phyloP scores from a whole-genome alignment of 2,113 vertebrate genomes.

The Hemiscyllium ocellatum region DNA sequence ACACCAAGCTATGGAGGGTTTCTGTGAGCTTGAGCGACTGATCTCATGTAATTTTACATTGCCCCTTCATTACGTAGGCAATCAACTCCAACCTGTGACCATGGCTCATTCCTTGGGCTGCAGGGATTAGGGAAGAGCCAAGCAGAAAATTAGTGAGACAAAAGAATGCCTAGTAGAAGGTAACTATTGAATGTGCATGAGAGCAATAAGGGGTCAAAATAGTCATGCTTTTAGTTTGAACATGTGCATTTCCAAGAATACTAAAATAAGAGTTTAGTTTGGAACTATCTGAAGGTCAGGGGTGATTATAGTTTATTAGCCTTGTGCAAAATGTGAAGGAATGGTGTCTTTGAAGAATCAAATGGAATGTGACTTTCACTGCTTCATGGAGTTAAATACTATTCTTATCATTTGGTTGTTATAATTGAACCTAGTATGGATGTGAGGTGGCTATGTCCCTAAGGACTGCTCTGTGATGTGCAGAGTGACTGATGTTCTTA shows the following conservation, averaged over 20 bases:
- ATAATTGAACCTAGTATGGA: conserved; percentile 20
- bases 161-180: background rate
- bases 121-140: background rate
- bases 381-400: background rate
- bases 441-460: background rate
- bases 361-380: background rate
- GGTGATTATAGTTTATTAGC: background rate
- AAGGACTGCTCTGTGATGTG: conserved; percentile 7
- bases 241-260: background rate
- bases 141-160: background rate
- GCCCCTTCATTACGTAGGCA: too few relatives aligned
- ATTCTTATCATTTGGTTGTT: background rate
- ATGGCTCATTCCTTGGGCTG: too few relatives aligned
- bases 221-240: background rate
- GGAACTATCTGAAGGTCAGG: background rate
- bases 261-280: background rate
- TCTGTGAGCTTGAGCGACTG: background rate
- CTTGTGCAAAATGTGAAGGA: background rate
- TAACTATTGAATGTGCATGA: background rate
- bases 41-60: background rate
- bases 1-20: background rate
- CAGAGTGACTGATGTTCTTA: conserved; percentile 17
- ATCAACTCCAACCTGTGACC: background rate
- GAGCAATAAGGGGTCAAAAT: background rate
- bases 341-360: background rate